Evolutionary conservation across 2,113 vertebrate genomes (phyloP), one percentile per base, ranked within the genome.

Genomic region (Azemiops feae): DNA sequence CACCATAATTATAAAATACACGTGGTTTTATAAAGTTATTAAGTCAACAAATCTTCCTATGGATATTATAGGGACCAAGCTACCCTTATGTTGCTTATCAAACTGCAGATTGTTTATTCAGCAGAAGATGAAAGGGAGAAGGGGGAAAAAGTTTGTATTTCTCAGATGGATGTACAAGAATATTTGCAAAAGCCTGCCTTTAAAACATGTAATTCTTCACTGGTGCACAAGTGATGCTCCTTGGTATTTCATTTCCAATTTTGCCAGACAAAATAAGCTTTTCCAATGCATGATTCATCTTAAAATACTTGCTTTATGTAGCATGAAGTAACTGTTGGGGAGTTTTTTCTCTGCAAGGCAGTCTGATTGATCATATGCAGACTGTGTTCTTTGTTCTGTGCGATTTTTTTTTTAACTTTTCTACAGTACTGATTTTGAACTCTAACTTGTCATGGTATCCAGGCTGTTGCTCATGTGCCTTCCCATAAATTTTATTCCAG

Each of bases 1-100:
- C 95, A 96, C 92, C 95, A 85, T 95, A 96, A 96, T 96, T 96
- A 95, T 92, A 95, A 96, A 96, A 93, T 96, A 96, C 96, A 96
- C 96, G 96, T 94, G 92, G 91, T 95, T 89, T 96, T 95, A 96
- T 96, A 95, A 94, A 95, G 94, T 96, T 96, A 97, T 96, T 97
- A 96, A 96, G 95, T 95, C 95, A 97, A 93, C 95, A 92, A 96
- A 96, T 96, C 94, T 96, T 96, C 94, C 94, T 97, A 92, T 94
- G 95, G 94, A 94, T 96, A 95, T 94, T 95, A 91, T 91, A 97
- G 91, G 94, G 95, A 94, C 0, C 1, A 95, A 27, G 20, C 53
- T 39, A 85, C 54, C 20, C 90, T 96, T 91, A 1, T 93, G 88
- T 93, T 95, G 12, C 92, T 94, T 95, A 96, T 97, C 95, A 95